Evolutionary conservation across 2,113 vertebrate species (phyloP).

Genomic region (Mormyrus iriodes): DNA sequence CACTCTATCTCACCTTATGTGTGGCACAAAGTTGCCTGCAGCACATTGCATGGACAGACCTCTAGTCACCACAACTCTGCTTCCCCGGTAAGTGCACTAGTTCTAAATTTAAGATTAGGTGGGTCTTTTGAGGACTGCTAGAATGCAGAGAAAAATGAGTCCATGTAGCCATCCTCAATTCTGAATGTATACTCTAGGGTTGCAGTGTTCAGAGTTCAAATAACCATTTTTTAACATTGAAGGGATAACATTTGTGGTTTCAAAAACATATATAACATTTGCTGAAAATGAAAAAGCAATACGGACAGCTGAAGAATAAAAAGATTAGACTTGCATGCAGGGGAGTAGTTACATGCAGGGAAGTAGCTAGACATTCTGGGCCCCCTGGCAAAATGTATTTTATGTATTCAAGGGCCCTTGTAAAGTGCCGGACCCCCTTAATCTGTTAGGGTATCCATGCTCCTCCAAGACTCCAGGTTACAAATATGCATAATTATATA

Average conservation of each 20-base stretch:
- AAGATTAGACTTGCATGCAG: background rate
- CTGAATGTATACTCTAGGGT: background rate
- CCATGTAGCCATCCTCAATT: background rate
- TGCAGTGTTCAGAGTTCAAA: background rate
- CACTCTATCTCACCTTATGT: conserved; percentile 20
- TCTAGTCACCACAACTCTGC: background rate
- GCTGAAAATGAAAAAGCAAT: background rate
- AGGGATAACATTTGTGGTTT: background rate
- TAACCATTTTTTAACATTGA: background rate
- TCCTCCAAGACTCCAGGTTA: background rate
- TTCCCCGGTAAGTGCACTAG: background rate
- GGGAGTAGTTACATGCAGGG: background rate
- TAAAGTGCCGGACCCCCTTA: too few relatives aligned
- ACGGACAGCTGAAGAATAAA: background rate
- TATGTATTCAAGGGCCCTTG: too few relatives aligned
- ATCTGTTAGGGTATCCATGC: background rate
- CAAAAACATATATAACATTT: background rate
- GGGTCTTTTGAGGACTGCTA: background rate
- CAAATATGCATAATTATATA: background rate
- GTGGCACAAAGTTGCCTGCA: background rate
- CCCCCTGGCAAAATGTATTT: too few relatives aligned
- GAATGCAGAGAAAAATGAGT: background rate
- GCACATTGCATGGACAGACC: background rate
- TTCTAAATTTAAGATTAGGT: background rate
- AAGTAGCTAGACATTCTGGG: background rate